Percentiles rank a stretch among this genome's conserved stretches.
These are phyloP conservation scores for Drosophila erecta DNA, from an alignment of 1,140 invertebrate species.

Conservation along the genomic window DNA sequence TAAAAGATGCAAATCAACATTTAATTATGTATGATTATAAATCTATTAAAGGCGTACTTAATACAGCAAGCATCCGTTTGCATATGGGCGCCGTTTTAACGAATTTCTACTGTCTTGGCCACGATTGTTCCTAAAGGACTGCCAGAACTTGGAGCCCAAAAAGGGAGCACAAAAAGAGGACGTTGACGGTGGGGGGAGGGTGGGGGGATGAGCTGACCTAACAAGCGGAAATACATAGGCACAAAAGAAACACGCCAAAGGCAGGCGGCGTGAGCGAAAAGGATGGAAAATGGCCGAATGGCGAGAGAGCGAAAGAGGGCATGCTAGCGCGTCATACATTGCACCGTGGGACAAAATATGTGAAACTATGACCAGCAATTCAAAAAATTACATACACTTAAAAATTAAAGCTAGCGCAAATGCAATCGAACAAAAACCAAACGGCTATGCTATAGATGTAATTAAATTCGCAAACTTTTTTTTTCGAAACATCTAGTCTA, in stretches of 20 bases:
- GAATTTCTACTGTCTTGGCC: not conserved
- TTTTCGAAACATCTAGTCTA: not conserved
- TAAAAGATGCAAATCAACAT: too few relatives aligned
- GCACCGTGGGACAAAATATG: conserved; percentile 12
- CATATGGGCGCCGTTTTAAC: too few relatives aligned
- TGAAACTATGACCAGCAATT: not conserved
- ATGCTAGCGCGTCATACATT: conserved; percentile 24
- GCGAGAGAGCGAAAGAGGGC: conserved; percentile 8
- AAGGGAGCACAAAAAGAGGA: conserved; percentile 22
- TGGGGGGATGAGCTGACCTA: conserved; percentile 44
- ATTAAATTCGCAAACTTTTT: not conserved
- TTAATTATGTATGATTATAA: too few relatives aligned
- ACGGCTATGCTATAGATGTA: too few relatives aligned
- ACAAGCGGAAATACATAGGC: conserved; percentile 53
- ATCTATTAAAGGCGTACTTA: too few relatives aligned
- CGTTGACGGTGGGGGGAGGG: conserved; percentile 1
- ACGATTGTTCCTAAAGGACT: conserved; percentile 13
- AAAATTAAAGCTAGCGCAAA: too few relatives aligned
- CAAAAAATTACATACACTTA: too few relatives aligned
- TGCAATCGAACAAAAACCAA: too few relatives aligned
- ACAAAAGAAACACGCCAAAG: conserved; percentile 46
- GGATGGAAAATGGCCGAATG: conserved; percentile 13
- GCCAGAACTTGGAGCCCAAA: conserved; percentile 51
- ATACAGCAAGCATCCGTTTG: too few relatives aligned
- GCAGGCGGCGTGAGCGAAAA: conserved; percentile 18